Percentiles rank a stretch among this genome's conserved stretches.
Conservation (phyloP, 2,113 vertebrate genomes). For the Colius striatus region DNA sequence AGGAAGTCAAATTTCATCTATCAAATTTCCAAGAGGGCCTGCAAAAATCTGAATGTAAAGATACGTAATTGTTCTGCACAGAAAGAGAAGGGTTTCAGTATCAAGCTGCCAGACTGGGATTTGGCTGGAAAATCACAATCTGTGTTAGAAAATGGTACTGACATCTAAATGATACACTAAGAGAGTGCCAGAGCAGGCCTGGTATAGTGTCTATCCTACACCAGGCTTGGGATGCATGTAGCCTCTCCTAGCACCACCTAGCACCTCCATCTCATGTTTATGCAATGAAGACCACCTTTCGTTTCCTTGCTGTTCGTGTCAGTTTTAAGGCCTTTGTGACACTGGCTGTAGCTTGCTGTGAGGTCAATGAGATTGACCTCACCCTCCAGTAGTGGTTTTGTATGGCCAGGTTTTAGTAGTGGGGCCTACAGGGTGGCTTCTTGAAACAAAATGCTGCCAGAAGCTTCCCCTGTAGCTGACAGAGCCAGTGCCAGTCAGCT, state of each 20-base stretch:
- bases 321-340: not conserved
- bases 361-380: not conserved
- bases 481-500: too few species aligned
- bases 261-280: not conserved
- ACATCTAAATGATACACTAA: not conserved
- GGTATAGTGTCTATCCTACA: not conserved
- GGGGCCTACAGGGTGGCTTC: too few species aligned
- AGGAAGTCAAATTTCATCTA: not conserved
- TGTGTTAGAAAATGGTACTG: not conserved
- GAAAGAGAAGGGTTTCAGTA: not conserved
- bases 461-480: too few species aligned
- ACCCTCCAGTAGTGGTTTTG: not conserved
- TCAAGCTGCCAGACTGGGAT: not conserved
- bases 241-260: not conserved
- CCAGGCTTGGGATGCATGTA: not conserved
- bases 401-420: too few species aligned
- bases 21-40: not conserved
- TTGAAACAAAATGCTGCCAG: too few species aligned
- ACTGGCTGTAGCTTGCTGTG: not conserved
- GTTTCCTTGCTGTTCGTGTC: not conserved
- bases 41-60: not conserved
- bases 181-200: not conserved
- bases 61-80: not conserved
- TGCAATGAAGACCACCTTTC: not conserved
- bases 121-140: not conserved